phyloP scores from a whole-genome alignment of 37 sponge, comb jelly and placozoan genomes.

The Eunapius fragilis region DNA sequence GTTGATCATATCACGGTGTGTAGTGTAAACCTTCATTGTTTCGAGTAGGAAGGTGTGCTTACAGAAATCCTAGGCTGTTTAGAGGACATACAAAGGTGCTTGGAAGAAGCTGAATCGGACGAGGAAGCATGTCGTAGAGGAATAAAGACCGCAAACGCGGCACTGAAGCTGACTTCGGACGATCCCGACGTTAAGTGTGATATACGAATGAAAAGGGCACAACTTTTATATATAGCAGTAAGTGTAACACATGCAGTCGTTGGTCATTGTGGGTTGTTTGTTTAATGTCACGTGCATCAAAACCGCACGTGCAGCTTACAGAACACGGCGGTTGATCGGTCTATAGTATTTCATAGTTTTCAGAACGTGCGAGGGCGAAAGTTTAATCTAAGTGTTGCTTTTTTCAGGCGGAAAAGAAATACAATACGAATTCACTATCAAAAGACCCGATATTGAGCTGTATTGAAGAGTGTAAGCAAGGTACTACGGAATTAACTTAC shows the following conservation, averaged over 20 bases:
- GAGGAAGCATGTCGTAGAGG: constrained; percentile 23
- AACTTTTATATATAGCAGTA: constrained; percentile 41
- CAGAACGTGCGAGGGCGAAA: neutral
- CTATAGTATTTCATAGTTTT: neutral
- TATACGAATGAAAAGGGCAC: constrained; percentile 31
- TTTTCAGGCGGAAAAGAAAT: neutral
- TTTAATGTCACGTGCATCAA: neutral
- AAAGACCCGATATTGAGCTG: neutral
- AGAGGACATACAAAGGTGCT: constrained; percentile 15
- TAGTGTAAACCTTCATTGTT: neutral
- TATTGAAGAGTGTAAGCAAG: neutral
- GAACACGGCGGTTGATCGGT: too few species aligned
- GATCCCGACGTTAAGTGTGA: constrained; percentile 32
- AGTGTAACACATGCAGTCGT: too few species aligned
- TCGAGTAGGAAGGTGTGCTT: neutral
- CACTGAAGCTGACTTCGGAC: constrained; percentile 16
- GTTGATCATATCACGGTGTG: too few species aligned
- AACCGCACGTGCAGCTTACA: too few species aligned
- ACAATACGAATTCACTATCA: neutral
- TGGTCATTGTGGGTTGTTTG: too few species aligned
- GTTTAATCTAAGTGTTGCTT: neutral
- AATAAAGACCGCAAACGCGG: constrained; percentile 24
- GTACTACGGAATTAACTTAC: neutral
- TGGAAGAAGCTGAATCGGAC: constrained; percentile 15
- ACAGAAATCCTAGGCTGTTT: constrained; percentile 8